Evolutionary conservation across 2,888 invertebrate genomes (phyloP).

Genomic region (Drosophila paracracens): DNA sequence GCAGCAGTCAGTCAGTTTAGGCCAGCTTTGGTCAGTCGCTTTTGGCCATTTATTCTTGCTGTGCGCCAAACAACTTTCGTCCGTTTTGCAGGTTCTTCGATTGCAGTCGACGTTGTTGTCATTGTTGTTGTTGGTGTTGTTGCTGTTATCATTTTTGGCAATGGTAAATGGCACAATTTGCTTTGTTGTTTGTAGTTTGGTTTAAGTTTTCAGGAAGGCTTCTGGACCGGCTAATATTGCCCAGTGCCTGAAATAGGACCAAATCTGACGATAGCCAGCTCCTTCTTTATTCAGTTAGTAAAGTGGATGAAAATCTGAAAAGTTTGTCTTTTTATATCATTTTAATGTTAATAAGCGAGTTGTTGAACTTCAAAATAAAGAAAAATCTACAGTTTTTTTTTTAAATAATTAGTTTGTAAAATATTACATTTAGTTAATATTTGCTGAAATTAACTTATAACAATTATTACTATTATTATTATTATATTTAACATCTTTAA

Average conservation of each 20-base stretch:
- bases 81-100: constrained; percentile 33
- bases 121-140: constrained; percentile 1
- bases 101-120: constrained; percentile 16
- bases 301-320: background rate
- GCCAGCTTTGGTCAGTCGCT: constrained; percentile 32
- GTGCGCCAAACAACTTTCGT: constrained; percentile 45
- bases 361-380: no score
- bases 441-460: no score
- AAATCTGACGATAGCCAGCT: background rate
- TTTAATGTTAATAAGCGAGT: background rate
- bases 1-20: constrained; percentile 21
- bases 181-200: constrained; percentile 16
- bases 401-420: no score
- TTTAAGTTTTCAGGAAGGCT: constrained; percentile 23
- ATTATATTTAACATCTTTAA: no score
- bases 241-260: background rate
- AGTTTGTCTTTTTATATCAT: background rate
- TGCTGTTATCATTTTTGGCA: constrained; percentile 26
- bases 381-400: no score
- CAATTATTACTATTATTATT: no score
- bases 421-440: no score
- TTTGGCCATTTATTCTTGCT: constrained; percentile 50
- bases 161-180: constrained; percentile 53
- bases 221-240: constrained; percentile 9
- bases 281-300: background rate